phyloP scores from a whole-genome alignment of 1,140 invertebrate species.

The Hydropsyche tenuis region DNA sequence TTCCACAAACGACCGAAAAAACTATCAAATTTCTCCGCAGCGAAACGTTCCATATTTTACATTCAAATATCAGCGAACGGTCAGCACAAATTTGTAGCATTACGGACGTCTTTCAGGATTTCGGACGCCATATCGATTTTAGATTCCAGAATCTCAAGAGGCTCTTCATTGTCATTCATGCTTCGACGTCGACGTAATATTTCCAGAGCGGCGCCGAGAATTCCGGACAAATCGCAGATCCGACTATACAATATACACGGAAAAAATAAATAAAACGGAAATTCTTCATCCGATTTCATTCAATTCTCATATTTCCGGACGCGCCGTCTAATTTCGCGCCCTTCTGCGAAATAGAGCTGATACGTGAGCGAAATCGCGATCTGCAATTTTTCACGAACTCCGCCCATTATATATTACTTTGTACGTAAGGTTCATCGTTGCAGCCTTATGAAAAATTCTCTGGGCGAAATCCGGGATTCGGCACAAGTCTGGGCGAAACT shows the following conservation, averaged over 20 bases:
- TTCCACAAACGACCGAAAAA: no score
- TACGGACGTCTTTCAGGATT: neutral
- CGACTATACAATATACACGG: conserved; percentile 13
- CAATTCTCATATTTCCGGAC: conserved; percentile 40
- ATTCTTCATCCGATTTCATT: conserved; percentile 44
- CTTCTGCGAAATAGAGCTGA: conserved; percentile 31
- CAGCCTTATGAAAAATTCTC: no score
- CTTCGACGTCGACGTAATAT: conserved; percentile 23
- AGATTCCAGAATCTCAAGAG: neutral
- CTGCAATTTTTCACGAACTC: conserved; percentile 32
- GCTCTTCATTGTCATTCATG: conserved; percentile 38
- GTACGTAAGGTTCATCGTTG: no score
- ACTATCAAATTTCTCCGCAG: no score
- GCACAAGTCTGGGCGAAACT: neutral
- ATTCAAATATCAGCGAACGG: neutral
- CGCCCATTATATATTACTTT: conserved; percentile 12
- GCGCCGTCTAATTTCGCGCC: conserved; percentile 41
- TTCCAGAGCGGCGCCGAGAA: conserved; percentile 19
- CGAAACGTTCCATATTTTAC: neutral
- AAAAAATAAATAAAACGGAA: conserved; percentile 28
- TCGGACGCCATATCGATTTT: neutral
- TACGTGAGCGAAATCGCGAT: conserved; percentile 34
- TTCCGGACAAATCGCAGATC: conserved; percentile 28
- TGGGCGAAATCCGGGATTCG: no score
- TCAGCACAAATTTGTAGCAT: neutral